Evolutionary conservation across 2,113 vertebrate species (phyloP).

Genomic region (Alethe diademata): DNA sequence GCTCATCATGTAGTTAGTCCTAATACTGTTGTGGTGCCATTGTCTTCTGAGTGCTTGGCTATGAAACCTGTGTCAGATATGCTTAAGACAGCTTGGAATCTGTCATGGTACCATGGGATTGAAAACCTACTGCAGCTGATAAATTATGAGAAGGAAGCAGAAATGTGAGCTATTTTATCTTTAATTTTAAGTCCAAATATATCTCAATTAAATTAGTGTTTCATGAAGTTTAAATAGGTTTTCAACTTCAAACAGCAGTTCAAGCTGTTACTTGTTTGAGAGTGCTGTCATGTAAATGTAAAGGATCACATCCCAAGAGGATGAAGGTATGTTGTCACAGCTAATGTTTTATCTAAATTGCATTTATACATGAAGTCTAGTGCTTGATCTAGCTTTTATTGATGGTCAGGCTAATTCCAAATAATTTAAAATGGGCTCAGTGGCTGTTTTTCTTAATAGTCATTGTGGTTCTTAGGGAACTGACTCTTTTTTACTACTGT

Average conservation of each 20-base stretch:
- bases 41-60: constrained; percentile 78
- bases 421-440: background rate
- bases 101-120: constrained; percentile 85
- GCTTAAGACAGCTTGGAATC: constrained; percentile 89
- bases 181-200: background rate
- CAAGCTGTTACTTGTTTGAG: background rate
- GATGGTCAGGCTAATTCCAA: background rate
- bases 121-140: constrained; percentile 75
- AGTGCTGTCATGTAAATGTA: background rate
- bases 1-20: constrained; percentile 92
- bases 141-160: constrained; percentile 29
- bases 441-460: background rate
- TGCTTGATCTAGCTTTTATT: background rate
- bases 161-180: constrained; percentile 73
- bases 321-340: background rate
- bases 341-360: background rate
- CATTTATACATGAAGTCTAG: background rate
- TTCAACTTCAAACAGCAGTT: background rate
- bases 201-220: background rate
- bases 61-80: constrained; percentile 80
- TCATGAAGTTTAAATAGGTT: background rate
- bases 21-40: constrained; percentile 79
- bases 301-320: background rate
- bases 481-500: background rate
- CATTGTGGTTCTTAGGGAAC: background rate